A percentile compares a stretch with the other conserved stretches of the same genome.
These are phyloP conservation scores for Cavia porcellus DNA, from an alignment of 2,113 vertebrate species.

Conservation along the genomic window DNA sequence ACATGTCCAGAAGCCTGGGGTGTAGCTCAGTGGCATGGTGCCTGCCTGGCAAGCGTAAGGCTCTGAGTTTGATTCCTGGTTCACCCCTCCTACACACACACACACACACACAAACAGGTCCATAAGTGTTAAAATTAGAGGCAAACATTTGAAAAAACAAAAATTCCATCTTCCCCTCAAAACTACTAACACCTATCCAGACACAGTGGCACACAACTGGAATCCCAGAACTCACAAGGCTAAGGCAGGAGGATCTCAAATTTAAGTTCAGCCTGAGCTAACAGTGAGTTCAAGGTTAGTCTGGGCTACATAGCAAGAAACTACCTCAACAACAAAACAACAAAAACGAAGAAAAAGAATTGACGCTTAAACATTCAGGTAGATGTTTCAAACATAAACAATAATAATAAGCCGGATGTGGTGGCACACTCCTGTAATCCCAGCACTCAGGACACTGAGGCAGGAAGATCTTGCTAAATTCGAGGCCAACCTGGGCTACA, in stretches of 20 bases:
- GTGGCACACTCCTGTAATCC: background rate
- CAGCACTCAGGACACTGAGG: background rate
- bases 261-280: background rate
- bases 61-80: too few species aligned
- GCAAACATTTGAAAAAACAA: background rate
- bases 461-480: background rate
- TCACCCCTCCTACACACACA: too few species aligned
- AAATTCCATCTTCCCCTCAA: background rate
- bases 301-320: background rate
- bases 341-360: background rate
- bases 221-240: background rate
- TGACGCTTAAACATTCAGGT: background rate
- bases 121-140: background rate
- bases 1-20: background rate
- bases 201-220: background rate
- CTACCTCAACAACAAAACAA: background rate
- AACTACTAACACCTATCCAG: background rate
- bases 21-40: too few species aligned
- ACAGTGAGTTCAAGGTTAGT: too few species aligned
- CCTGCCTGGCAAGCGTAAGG: too few species aligned
- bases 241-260: background rate
- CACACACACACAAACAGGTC: too few species aligned
- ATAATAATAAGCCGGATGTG: background rate
- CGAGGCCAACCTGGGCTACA: too few species aligned
- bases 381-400: conserved; percentile 33